A percentile compares a stretch with the other conserved stretches of the same genome.
Conservation (phyloP, 2,888 invertebrate species). For the Timema podura region DNA sequence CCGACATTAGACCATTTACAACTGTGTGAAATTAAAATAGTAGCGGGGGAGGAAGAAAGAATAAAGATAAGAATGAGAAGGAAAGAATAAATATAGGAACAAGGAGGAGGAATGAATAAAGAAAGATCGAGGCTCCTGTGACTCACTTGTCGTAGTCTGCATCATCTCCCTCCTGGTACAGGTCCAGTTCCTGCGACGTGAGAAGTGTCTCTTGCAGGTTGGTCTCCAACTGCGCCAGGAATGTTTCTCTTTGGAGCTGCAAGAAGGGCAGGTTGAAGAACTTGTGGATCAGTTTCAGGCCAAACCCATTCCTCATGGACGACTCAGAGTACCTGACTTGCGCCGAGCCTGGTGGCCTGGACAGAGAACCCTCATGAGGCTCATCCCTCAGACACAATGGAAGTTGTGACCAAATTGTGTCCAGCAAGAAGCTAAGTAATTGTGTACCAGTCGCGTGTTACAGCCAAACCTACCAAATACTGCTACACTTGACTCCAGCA, state of each 20-base stretch:
- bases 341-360: slow-evolving; percentile 48
- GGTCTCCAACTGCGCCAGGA: slow-evolving; percentile 76
- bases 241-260: slow-evolving; percentile 78
- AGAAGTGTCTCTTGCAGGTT: slow-evolving; percentile 78
- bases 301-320: slow-evolving; percentile 95
- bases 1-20: slow-evolving; percentile 1
- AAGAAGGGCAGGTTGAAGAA: slow-evolving; percentile 94
- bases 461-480: too few relatives aligned
- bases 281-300: slow-evolving; percentile 85
- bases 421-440: background rate
- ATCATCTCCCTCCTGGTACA: slow-evolving; percentile 68
- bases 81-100: too few relatives aligned
- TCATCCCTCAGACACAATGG: background rate
- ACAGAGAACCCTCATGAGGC: slow-evolving; percentile 13
- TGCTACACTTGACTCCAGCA: too few relatives aligned
- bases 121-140: too few relatives aligned
- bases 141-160: slow-evolving; percentile 62
- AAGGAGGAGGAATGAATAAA: too few relatives aligned
- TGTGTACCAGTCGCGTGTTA: too few relatives aligned
- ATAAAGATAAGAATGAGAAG: too few relatives aligned
- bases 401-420: background rate
- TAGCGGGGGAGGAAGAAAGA: too few relatives aligned
- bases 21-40: too few relatives aligned
- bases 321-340: slow-evolving; percentile 84
- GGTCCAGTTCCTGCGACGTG: slow-evolving; percentile 69